phyloP scores from a whole-genome alignment of 1,140 invertebrate genomes.

The Lepidurus packardi region DNA sequence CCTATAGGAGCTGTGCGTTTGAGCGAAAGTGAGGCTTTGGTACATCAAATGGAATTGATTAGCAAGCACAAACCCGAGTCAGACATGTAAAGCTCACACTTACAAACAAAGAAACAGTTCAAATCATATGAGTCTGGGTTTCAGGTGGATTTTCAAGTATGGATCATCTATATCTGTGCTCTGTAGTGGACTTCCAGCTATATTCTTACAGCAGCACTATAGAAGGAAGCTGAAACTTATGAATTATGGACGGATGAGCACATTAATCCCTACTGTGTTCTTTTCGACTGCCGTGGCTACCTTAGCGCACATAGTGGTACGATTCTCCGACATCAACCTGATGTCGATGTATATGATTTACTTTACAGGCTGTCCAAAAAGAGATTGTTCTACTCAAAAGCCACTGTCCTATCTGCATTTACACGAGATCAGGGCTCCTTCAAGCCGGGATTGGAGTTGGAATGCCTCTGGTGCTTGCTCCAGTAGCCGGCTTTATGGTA shows the following conservation, averaged over 20 bases:
- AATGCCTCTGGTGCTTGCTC: not conserved
- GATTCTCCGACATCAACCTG: not conserved
- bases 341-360: not conserved
- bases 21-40: constrained; percentile 29
- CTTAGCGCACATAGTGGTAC: not conserved
- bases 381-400: not conserved
- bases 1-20: constrained; percentile 32
- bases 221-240: constrained; percentile 12
- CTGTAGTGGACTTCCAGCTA: not conserved
- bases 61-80: constrained; percentile 28
- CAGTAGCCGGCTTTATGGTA: constrained; percentile 23
- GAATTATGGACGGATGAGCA: constrained; percentile 4
- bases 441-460: constrained; percentile 13
- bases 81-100: constrained; percentile 31
- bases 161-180: not conserved
- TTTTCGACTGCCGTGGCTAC: not conserved
- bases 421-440: not conserved
- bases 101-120: not conserved
- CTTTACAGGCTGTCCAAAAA: not conserved
- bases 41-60: constrained; percentile 28
- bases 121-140: not conserved
- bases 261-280: constrained; percentile 12
- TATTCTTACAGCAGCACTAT: constrained; percentile 17
- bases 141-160: constrained; percentile 15
- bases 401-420: not conserved